These are phyloP conservation scores for Matsumyia berberina DNA, from an alignment of 2,888 invertebrate genomes.

Conservation along the genomic window DNA sequence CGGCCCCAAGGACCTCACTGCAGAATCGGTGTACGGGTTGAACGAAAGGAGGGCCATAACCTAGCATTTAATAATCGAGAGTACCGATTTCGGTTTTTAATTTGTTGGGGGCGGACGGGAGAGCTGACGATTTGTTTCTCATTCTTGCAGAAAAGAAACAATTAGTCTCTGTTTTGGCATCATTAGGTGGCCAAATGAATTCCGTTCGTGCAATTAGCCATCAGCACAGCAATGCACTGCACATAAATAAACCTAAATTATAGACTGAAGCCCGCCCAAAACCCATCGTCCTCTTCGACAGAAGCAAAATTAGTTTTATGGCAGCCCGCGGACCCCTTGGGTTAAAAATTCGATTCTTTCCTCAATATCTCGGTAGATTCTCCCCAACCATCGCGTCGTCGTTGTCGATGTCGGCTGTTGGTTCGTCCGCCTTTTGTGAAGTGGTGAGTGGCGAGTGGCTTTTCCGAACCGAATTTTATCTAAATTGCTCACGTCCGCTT, in stretches of 20 bases:
- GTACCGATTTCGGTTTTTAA: constrained; percentile 42
- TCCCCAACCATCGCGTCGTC: no score
- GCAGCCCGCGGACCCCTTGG: constrained; percentile 67
- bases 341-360: constrained; percentile 70
- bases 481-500: constrained; percentile 77
- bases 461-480: constrained; percentile 76
- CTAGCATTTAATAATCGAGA: constrained; percentile 20
- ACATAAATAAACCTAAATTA: constrained; percentile 75
- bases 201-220: constrained; percentile 73
- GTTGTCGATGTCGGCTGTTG: constrained; percentile 10
- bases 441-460: constrained; percentile 71
- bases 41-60: constrained; percentile 28
- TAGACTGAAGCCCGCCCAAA: constrained; percentile 47
- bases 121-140: constrained; percentile 10
- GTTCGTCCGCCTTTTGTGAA: constrained; percentile 54
- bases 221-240: constrained; percentile 60
- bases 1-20: constrained; percentile 36
- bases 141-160: constrained; percentile 54
- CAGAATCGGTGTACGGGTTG: constrained; percentile 16
- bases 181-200: constrained; percentile 73
- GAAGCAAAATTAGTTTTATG: constrained; percentile 63
- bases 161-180: constrained; percentile 59
- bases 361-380: constrained; percentile 25
- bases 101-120: background rate
- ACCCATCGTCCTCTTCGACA: constrained; percentile 36